Base-by-base conservation (phyloP, 37 sponge, comb jelly and placozoan genomes). In the Mnemiopsis leidyi region DNA sequence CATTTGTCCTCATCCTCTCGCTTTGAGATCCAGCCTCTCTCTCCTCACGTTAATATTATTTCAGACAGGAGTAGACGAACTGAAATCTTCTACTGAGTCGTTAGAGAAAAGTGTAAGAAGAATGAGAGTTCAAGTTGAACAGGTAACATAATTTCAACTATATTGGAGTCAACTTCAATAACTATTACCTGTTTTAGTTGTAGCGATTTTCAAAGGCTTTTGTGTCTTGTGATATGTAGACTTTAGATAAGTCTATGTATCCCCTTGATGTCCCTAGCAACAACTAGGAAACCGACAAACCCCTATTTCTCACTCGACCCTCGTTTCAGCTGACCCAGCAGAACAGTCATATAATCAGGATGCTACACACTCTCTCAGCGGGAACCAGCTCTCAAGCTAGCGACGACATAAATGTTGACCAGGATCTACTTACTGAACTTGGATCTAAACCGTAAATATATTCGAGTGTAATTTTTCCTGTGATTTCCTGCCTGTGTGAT, bases 11-110 rank as follows among this genome's bases (percentile, higher is more conserved):
- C n/a, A n/a, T n/a, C n/a, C n/a, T n/a, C n/a, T n/a, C n/a, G n/a
- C n/a, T n/a, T 61, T 61, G 9, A 61, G 18, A 18, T 61, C 68
- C 68, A 61, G 18, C 68, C 18, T 61, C 18, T 61, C 18, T 61
- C 18, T 61, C 9, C 9, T 61, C 68, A 61, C 9, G 18, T 18
- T 61, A 61, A 21, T 61, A 9, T 61, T 61, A 18, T 69, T 69
- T 69, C 73, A 69, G 73, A 69, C 73, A 1, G 73, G 73, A 5
- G 73, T 69, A 25, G 73, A 69, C 28, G 73, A 69, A 25, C 21
- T 69, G n/a, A 69, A 69, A 20, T 69, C 73, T 3, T 23, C 28
- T 20, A 69, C 73, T 16, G 73, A 69, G 73, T 28, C 24, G 24
- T 25, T 69, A 3, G 73, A 69, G 73, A 69, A 69, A 25, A 69